Evolutionary conservation across 2,888 invertebrate species (phyloP), one percentile per base, ranked within the genome.

Genomic region (Asteroscopus sphinx): DNA sequence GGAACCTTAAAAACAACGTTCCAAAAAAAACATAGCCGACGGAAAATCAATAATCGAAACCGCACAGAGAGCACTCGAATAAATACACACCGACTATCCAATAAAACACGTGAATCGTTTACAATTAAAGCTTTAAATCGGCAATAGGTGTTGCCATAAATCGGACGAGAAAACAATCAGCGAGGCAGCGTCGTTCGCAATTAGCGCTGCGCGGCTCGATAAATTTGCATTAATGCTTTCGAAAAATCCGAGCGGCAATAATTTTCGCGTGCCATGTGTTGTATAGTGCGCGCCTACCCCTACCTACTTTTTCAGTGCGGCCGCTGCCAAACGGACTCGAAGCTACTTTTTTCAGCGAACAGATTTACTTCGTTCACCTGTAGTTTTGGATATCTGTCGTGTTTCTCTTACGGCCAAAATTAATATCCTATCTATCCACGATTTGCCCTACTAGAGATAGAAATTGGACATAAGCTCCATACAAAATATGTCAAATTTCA

Each of bases 131-230:
- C 93, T 91, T 94, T 93, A 93, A 93, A 94, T 93, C 93, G 93
- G 93, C 93, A 92, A 93, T 93, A 93, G 94, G 94, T 93, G 94
- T 93, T 93, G 94, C 93, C 90, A 94, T 94, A 94, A 94, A 94
- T 94, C 85, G 90, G 87, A 86, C 81, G 89, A 89, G 93, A 90
- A 93, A 94, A 94, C 94, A 94, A 94, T 94, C 94, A 94, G 90
- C 93, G 92, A 76, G 87, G 85, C 81, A 90, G 90, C 92, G 92
- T 92, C 91, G 93, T 77, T 89, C 85, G 92, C 94, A 91, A 94
- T 94, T 94, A 93, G 94, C 94, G 91, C 90, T 88, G 88, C 89
- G 88, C 86, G 91, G 89, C 89, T 87, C 93, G 92, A 94, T 94
- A 94, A 93, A 94, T 94, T 94, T 93, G 90, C 93, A 94, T 93